Percentiles rank a stretch among this genome's conserved stretches.
These are phyloP conservation scores for Myxocyprinus asiaticus DNA, from an alignment of 2,113 vertebrate genomes.

Conservation along the genomic window DNA sequence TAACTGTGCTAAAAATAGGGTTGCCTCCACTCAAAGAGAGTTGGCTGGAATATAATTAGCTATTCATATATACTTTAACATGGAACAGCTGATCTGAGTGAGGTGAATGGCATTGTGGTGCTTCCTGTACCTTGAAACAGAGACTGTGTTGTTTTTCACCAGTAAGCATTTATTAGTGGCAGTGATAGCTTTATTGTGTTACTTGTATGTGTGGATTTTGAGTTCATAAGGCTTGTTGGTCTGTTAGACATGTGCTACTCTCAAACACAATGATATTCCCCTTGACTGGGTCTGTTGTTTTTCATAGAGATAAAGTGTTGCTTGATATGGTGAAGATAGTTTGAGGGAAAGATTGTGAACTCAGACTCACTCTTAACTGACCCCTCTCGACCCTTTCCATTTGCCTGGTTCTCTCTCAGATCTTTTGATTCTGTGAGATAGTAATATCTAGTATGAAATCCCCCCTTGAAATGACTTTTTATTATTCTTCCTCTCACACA, in stretches of 20 bases:
- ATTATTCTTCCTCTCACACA: too few species aligned
- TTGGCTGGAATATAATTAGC: slow-evolving; percentile 56
- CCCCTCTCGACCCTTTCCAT: too few species aligned
- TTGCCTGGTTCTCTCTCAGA: too few species aligned
- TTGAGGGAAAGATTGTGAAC: background rate
- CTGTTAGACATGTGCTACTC: background rate
- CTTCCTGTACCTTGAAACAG: background rate
- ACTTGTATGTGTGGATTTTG: background rate
- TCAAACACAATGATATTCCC: background rate
- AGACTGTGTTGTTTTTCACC: background rate
- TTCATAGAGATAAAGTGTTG: background rate
- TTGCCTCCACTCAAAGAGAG: slow-evolving; percentile 45
- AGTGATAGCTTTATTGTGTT: background rate
- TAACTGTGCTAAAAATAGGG: slow-evolving; percentile 54
- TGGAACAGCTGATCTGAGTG: slow-evolving; percentile 48
- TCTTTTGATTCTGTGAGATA: too few species aligned
- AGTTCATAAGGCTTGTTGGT: background rate
- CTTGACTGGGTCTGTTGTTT: background rate
- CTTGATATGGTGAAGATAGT: background rate
- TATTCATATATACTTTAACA: slow-evolving; percentile 49
- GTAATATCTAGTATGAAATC: too few species aligned
- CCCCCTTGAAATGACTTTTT: too few species aligned
- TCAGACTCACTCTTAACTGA: too few species aligned
- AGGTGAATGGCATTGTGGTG: slow-evolving; percentile 3
- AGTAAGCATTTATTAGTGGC: background rate